These are phyloP conservation scores for Pachycephus smyrnensis DNA, from an alignment of 2,888 invertebrate genomes.

Conservation along the genomic window DNA sequence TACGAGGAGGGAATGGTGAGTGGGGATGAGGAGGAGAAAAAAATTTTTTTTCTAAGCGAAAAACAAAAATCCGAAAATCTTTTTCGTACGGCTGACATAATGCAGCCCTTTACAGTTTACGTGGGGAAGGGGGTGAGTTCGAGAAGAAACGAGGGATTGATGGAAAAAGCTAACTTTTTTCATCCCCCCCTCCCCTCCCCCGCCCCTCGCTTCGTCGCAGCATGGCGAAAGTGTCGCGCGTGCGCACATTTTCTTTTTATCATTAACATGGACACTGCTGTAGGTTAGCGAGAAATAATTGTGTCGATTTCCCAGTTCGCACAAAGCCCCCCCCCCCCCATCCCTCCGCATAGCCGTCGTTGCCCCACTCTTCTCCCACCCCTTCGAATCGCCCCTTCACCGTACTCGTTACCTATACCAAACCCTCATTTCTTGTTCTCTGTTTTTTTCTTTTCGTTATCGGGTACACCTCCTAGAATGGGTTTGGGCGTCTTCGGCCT, in stretches of 20 bases:
- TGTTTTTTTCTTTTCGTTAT: not conserved
- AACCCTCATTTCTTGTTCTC: not conserved
- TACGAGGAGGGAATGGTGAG: not conserved
- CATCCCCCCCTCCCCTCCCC: slow-evolving; percentile 7
- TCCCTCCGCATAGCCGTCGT: too few relatives aligned
- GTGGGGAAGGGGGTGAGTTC: not conserved
- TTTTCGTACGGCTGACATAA: not conserved
- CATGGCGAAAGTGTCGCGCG: not conserved
- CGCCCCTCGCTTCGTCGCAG: not conserved
- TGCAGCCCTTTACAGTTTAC: not conserved
- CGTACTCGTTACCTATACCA: not conserved
- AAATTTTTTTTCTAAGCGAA: not conserved
- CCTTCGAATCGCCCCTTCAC: too few relatives aligned
- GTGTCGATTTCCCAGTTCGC: not conserved
- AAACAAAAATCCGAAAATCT: not conserved
- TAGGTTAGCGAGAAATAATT: not conserved
- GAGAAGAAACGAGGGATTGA: not conserved
- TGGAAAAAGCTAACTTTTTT: slow-evolving; percentile 31
- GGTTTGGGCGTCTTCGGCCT: not conserved
- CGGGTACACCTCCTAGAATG: not conserved
- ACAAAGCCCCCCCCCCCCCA: not conserved
- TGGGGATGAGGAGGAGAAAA: not conserved
- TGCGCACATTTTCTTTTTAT: not conserved
- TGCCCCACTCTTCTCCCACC: not conserved
- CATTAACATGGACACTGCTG: not conserved